phyloP scores from a whole-genome alignment of 2,113 vertebrate species.

The Sceloporus tristichus region DNA sequence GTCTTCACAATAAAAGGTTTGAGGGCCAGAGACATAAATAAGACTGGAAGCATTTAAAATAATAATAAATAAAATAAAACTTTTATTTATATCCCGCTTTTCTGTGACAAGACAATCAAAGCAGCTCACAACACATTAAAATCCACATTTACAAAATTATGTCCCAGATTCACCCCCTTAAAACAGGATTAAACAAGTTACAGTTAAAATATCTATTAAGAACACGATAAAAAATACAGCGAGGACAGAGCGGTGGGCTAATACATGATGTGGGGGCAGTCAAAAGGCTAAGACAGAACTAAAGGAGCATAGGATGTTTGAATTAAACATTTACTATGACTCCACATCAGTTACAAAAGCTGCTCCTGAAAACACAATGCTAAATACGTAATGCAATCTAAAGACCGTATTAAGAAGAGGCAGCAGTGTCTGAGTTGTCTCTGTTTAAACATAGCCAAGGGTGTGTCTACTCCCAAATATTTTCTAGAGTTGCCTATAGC shows the following conservation, averaged over 20 bases:
- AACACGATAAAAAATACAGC: too few species aligned
- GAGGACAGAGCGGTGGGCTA: too few species aligned
- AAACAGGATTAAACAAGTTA: too few species aligned
- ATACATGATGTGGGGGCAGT: too few species aligned
- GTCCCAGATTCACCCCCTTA: too few species aligned
- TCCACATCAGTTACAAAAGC: neutral
- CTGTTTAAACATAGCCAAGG: neutral
- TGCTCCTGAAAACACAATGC: neutral
- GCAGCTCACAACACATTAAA: too few species aligned
- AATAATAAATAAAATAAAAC: too few species aligned
- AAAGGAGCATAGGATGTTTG: neutral
- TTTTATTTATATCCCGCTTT: too few species aligned
- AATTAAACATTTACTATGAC: neutral
- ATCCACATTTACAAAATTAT: too few species aligned
- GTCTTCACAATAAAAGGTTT: neutral
- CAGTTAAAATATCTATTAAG: too few species aligned
- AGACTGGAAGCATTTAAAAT: too few species aligned
- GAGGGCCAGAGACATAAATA: neutral
- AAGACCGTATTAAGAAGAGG: neutral
- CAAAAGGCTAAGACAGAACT: neutral
- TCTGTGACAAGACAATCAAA: too few species aligned
- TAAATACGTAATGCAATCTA: neutral
- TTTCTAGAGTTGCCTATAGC: constrained; percentile 20
- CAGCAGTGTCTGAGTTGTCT: neutral
- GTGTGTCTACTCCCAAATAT: constrained; percentile 28